A percentile compares a stretch with the other conserved stretches of the same genome.
Evolutionary conservation across 2,888 invertebrate genomes (phyloP).

Genomic region (Synergus itoensis): DNA sequence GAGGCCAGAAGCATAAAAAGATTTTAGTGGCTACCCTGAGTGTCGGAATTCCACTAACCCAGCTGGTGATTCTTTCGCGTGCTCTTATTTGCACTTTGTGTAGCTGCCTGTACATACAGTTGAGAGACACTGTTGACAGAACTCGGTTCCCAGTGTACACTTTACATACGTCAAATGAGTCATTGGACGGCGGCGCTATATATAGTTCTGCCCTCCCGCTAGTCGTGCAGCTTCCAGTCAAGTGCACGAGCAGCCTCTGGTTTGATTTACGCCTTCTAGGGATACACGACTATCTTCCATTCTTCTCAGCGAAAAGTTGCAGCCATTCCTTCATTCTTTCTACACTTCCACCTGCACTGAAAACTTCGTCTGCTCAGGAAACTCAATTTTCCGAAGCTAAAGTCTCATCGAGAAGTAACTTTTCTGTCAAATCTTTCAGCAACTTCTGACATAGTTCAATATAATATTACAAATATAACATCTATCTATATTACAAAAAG

Average conservation of each 20-base stretch:
- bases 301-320: not conserved
- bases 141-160: conserved; percentile 43
- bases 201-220: conserved; percentile 68
- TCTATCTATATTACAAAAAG: too few relatives aligned
- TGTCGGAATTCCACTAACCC: conserved; percentile 35
- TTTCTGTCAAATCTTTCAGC: conserved; percentile 9
- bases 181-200: conserved; percentile 62
- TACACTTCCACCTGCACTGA: conserved; percentile 6
- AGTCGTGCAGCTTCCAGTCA: conserved; percentile 69
- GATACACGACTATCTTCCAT: conserved; percentile 55
- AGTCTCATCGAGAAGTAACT: not conserved
- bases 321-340: conserved; percentile 22
- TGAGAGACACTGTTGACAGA: conserved; percentile 69
- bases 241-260: conserved; percentile 67
- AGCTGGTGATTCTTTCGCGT: conserved; percentile 44
- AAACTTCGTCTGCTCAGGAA: not conserved
- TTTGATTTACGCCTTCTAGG: conserved; percentile 72
- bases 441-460: not conserved
- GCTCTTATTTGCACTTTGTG: conserved; percentile 43
- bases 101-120: conserved; percentile 47
- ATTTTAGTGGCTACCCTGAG: too few relatives aligned
- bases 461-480: not conserved
- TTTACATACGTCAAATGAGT: conserved; percentile 66
- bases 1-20: too few relatives aligned
- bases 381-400: not conserved